Percentiles rank a stretch among this genome's conserved stretches.
These are phyloP conservation scores for Notoglanidium macrostoma DNA, from an alignment of 2,797 vertebrate genomes.

Conservation along the genomic window DNA sequence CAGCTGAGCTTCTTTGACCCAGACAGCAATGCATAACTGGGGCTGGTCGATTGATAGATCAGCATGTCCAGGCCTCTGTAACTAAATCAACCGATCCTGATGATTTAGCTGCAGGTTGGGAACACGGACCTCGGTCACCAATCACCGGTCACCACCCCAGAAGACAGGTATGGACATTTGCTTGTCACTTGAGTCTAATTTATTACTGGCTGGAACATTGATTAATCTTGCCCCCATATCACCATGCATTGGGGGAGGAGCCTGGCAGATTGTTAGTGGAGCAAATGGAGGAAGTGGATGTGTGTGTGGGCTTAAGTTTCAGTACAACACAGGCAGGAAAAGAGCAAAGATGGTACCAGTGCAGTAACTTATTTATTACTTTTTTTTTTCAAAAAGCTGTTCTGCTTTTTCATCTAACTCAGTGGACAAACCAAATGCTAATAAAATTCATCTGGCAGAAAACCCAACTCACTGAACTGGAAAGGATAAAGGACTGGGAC, in stretches of 20 bases:
- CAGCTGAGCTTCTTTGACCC: conserved; percentile 64
- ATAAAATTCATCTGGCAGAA: not conserved
- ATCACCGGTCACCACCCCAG: conserved; percentile 72
- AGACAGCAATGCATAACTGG: conserved; percentile 68
- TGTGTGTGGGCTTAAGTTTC: not conserved
- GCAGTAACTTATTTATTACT: not conserved
- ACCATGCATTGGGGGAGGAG: conserved; percentile 61
- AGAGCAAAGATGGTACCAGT: not conserved
- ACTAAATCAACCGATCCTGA: conserved; percentile 73
- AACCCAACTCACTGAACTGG: not conserved
- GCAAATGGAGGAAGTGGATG: conserved; percentile 41
- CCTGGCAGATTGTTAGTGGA: conserved; percentile 36
- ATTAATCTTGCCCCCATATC: conserved; percentile 78
- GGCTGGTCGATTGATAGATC: conserved; percentile 74
- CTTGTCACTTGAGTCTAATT: conserved; percentile 77
- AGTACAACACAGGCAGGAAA: not conserved
- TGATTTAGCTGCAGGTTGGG: conserved; percentile 77
- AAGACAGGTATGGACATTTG: conserved; percentile 76
- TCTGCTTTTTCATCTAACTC: not conserved
- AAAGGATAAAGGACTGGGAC: not conserved
- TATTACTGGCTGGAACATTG: conserved; percentile 76
- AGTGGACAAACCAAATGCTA: not conserved
- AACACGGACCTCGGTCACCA: conserved; percentile 75
- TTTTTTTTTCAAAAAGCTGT: not conserved
- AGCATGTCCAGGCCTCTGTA: conserved; percentile 68